Evolutionary conservation across 2,888 invertebrate genomes (phyloP).

Genomic region (Drosophila nr. fundita): DNA sequence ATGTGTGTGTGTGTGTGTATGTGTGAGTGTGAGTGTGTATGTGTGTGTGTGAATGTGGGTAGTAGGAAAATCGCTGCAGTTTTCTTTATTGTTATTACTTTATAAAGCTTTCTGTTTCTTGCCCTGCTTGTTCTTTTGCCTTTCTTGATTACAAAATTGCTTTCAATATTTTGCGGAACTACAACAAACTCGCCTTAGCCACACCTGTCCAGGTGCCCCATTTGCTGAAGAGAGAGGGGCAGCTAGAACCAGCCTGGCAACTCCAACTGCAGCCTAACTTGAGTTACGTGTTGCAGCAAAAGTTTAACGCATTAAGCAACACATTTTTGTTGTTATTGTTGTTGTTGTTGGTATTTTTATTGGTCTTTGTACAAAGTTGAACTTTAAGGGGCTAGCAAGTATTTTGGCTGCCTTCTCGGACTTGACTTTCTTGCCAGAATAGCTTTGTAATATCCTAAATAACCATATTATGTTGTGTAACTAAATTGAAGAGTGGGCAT

Average conservation of each 20-base stretch:
- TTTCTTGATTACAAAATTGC: slow-evolving; percentile 76
- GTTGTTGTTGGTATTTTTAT: slow-evolving; percentile 36
- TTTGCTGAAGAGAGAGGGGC: background rate
- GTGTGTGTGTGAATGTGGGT: slow-evolving; percentile 5
- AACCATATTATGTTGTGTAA: slow-evolving; percentile 22
- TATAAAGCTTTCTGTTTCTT: slow-evolving; percentile 63
- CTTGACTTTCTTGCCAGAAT: slow-evolving; percentile 16
- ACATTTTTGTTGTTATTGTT: slow-evolving; percentile 49
- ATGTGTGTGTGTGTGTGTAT: slow-evolving; percentile 16
- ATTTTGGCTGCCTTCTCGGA: slow-evolving; percentile 21
- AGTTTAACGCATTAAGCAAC: slow-evolving; percentile 78
- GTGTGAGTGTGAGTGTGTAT: background rate
- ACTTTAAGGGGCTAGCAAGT: slow-evolving; percentile 15
- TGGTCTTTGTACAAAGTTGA: slow-evolving; percentile 45
- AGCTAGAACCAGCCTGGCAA: slow-evolving; percentile 32
- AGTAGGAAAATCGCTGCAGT: slow-evolving; percentile 67
- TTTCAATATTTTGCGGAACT: slow-evolving; percentile 69
- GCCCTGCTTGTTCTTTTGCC: slow-evolving; percentile 34
- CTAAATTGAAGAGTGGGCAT: background rate
- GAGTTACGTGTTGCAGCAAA: slow-evolving; percentile 78
- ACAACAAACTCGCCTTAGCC: slow-evolving; percentile 60
- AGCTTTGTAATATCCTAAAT: slow-evolving; percentile 36
- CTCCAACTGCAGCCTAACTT: slow-evolving; percentile 65
- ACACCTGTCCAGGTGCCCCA: slow-evolving; percentile 60
- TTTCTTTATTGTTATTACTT: slow-evolving; percentile 79